Evolutionary conservation across 1,140 invertebrate genomes (phyloP).

Genomic region (Hetaerina americana): DNA sequence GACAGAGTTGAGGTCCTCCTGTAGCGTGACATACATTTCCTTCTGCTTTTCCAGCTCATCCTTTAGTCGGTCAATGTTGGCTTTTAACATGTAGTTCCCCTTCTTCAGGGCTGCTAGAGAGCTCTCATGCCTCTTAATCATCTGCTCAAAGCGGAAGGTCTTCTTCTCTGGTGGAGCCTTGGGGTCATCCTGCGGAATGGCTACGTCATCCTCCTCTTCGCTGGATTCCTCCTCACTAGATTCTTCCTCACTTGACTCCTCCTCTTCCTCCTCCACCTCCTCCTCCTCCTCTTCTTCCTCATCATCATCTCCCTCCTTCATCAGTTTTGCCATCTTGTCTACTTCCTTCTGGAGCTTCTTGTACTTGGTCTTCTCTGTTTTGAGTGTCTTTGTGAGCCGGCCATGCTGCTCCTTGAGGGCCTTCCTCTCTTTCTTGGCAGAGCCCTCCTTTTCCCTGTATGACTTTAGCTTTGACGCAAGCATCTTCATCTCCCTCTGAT

Average conservation of each 20-base stretch:
- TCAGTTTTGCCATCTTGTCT: slow-evolving; percentile 67
- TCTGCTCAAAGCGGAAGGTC: not conserved
- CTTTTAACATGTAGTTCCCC: slow-evolving; percentile 70
- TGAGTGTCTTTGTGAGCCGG: slow-evolving; percentile 59
- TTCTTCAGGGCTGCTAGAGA: slow-evolving; percentile 65
- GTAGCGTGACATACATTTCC: slow-evolving; percentile 55
- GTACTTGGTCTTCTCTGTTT: slow-evolving; percentile 30
- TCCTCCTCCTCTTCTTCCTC: slow-evolving; percentile 36
- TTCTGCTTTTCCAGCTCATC: slow-evolving; percentile 70
- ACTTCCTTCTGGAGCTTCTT: slow-evolving; percentile 66
- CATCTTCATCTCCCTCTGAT: slow-evolving; percentile 57
- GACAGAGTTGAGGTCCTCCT: slow-evolving; percentile 70
- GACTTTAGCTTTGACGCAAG: slow-evolving; percentile 62
- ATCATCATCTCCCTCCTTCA: slow-evolving; percentile 62
- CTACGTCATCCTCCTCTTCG: slow-evolving; percentile 41
- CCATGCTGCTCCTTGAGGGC: slow-evolving; percentile 65
- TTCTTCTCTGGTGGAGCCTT: not conserved
- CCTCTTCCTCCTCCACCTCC: slow-evolving; percentile 50
- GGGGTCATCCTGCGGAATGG: slow-evolving; percentile 41
- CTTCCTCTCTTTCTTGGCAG: slow-evolving; percentile 61
- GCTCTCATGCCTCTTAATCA: slow-evolving; percentile 42
- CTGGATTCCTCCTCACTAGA: slow-evolving; percentile 48
- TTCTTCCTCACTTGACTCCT: slow-evolving; percentile 38
- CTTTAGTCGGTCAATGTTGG: slow-evolving; percentile 70
- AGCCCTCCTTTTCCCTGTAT: slow-evolving; percentile 47